A percentile compares a stretch with the other conserved stretches of the same genome.
Conservation (phyloP, 2,797 vertebrate genomes). For the Darevskia nairensis region DNA sequence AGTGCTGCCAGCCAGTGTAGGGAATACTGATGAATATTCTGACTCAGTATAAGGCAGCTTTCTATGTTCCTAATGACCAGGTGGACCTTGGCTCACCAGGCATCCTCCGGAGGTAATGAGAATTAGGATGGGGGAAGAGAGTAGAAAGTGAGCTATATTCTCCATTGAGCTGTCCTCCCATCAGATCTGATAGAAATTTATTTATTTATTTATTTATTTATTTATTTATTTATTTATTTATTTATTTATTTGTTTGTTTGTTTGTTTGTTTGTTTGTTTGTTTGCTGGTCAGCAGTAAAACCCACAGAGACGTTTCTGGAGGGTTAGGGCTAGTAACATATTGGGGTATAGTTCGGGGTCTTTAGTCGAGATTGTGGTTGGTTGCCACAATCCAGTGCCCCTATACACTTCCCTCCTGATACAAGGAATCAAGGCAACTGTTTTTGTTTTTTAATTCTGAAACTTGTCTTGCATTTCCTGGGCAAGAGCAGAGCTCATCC, state of each 20-base stretch:
- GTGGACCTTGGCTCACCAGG: neutral
- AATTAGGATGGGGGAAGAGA: neutral
- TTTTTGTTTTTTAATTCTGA: slow-evolving; percentile 23
- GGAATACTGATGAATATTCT: no score
- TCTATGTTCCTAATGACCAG: no score
- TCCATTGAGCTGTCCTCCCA: neutral
- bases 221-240: no score
- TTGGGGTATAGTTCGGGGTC: neutral
- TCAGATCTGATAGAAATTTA: neutral
- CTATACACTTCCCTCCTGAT: neutral
- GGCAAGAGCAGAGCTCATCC: slow-evolving; percentile 50
- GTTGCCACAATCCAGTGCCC: neutral
- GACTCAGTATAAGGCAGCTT: no score
- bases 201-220: neutral
- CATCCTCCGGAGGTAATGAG: no score
- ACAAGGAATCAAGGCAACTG: slow-evolving; percentile 23
- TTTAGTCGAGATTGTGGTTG: neutral
- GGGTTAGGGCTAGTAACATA: neutral
- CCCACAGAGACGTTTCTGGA: no score
- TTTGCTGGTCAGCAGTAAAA: neutral
- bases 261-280: no score
- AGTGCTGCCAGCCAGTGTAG: no score
- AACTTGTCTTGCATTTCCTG: slow-evolving; percentile 43
- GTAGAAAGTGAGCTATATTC: neutral
- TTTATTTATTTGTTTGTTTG: neutral